phyloP scores from a whole-genome alignment of 2,113 vertebrate genomes.

The Pseudopodoces humilis region DNA sequence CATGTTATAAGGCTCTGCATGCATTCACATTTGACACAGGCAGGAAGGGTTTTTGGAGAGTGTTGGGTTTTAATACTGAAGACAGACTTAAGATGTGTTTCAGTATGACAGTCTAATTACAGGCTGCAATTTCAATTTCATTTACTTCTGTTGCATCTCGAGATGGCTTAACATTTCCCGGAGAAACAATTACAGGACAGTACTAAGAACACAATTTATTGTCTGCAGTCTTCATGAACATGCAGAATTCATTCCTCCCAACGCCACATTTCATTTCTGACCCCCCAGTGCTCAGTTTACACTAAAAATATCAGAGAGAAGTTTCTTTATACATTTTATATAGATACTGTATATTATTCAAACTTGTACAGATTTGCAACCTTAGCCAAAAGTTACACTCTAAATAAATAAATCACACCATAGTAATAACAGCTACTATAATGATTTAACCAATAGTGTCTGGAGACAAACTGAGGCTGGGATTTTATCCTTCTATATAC shows the following conservation, averaged over 20 bases:
- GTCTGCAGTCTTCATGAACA: neutral
- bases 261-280: constrained; percentile 1
- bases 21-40: neutral
- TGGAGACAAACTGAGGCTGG: neutral
- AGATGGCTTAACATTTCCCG: constrained; percentile 12
- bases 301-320: neutral
- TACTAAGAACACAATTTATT: constrained; percentile 28
- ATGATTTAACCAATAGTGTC: neutral
- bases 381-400: neutral
- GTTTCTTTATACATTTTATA: neutral
- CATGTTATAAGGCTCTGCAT: neutral
- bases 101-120: constrained; percentile 55
- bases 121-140: constrained; percentile 46
- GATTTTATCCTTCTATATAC: neutral
- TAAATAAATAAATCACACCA: neutral
- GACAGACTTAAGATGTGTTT: constrained; percentile 32
- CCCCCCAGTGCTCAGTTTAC: neutral
- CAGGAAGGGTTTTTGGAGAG: neutral
- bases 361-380: neutral
- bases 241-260: neutral
- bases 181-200: constrained; percentile 52
- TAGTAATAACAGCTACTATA: neutral
- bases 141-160: constrained; percentile 31
- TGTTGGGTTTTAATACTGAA: neutral
- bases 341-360: neutral